Evolutionary conservation across 2,113 vertebrate species (phyloP).

Genomic region (Symphodus melops): DNA sequence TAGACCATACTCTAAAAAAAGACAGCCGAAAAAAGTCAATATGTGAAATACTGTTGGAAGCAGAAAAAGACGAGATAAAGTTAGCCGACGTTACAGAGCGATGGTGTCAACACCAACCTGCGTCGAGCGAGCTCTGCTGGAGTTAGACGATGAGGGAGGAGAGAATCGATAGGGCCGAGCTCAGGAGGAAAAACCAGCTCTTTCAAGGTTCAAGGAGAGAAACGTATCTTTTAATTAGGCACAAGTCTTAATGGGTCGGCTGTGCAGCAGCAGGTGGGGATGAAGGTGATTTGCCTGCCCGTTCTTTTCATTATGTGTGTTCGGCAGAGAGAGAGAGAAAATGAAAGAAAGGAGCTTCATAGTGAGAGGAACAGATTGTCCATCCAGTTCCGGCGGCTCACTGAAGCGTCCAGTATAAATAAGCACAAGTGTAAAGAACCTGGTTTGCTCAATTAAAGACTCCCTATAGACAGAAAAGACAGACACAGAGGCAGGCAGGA

Average conservation of each 20-base stretch:
- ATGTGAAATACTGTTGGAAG: conserved; percentile 43
- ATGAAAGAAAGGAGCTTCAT: neutral
- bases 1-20: neutral
- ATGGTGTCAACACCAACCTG: conserved; percentile 43
- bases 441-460: conserved; percentile 65
- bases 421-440: conserved; percentile 57
- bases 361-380: conserved; percentile 34
- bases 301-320: conserved; percentile 22
- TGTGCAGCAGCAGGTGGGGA: conserved; percentile 21
- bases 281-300: conserved; percentile 37
- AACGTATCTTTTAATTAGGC: conserved; percentile 58
- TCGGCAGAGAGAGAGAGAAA: neutral
- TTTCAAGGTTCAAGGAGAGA: conserved; percentile 42
- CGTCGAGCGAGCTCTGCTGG: conserved; percentile 17
- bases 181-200: conserved; percentile 38
- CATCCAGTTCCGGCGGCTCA: conserved; percentile 46
- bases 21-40: conserved; percentile 7
- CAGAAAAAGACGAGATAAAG: conserved; percentile 18
- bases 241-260: conserved; percentile 44
- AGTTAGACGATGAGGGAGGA: conserved; percentile 23
- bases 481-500: conserved; percentile 34
- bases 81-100: conserved; percentile 12
- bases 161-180: neutral
- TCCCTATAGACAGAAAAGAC: conserved; percentile 42
- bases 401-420: conserved; percentile 56